Conservation (phyloP, 2,888 invertebrate genomes). For the Acanthosepion esculentum region DNA sequence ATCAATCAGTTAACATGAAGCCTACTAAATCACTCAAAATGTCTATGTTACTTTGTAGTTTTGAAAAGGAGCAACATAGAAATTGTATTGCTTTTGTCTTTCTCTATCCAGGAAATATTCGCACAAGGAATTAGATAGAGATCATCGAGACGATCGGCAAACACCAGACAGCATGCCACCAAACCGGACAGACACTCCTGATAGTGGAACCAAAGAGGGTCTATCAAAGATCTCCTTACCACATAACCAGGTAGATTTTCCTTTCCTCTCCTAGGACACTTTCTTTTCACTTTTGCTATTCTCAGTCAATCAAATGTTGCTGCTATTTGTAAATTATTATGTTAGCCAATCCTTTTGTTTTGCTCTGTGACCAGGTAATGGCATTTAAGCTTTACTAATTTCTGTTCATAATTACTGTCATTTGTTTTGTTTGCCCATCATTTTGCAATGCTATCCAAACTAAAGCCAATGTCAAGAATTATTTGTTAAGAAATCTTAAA, state of each 20-base stretch:
- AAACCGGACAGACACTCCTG: conserved; percentile 48
- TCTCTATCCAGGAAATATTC: not conserved
- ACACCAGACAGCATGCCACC: conserved; percentile 56
- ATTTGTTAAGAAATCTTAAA: not conserved
- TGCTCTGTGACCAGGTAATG: not conserved
- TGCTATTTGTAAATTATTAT: not conserved
- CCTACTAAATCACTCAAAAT: no score
- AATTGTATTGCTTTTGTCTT: not conserved
- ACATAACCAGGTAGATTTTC: conserved; percentile 68
- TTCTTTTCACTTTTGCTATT: not conserved
- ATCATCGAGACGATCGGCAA: conserved; percentile 60
- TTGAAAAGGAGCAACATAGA: not conserved
- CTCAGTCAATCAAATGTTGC: not conserved
- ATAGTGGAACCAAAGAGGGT: conserved; percentile 65
- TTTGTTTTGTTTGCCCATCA: not conserved
- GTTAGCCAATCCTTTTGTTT: not conserved
- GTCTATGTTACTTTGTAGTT: no score
- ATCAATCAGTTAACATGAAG: no score
- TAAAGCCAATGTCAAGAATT: not conserved
- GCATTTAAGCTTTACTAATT: not conserved
- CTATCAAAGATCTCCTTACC: conserved; percentile 69
- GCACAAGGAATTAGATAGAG: conserved; percentile 51
- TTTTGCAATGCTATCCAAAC: not conserved
- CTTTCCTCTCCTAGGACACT: not conserved
- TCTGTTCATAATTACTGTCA: not conserved